Evolutionary conservation across 2,113 vertebrate genomes (phyloP).

Genomic region (Dolichotis patagonum): DNA sequence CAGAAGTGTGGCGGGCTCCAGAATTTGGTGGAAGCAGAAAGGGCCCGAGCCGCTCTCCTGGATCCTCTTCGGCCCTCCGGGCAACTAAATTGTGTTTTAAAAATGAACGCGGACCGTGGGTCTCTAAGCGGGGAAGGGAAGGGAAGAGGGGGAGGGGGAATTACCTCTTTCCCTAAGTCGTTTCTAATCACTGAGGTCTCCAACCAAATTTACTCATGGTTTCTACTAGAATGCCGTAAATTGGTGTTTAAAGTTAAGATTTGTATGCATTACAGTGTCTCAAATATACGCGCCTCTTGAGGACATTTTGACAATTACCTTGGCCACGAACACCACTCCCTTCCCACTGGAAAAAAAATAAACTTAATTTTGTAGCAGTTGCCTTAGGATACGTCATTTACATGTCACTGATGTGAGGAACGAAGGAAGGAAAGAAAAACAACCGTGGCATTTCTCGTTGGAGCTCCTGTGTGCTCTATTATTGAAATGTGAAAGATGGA

Average conservation of each 20-base stretch:
- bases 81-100: not conserved
- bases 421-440: constrained; percentile 5
- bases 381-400: constrained; percentile 50
- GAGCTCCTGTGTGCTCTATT: constrained; percentile 14
- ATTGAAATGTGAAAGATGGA: constrained; percentile 72
- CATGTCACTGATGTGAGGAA: constrained; percentile 42
- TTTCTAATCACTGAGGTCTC: constrained; percentile 44
- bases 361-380: constrained; percentile 43
- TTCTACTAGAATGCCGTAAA: constrained; percentile 33
- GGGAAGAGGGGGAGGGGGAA: not conserved
- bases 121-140: not conserved
- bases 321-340: constrained; percentile 7
- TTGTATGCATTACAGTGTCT: constrained; percentile 39
- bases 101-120: not conserved
- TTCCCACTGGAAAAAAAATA: constrained; percentile 17
- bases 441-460: constrained; percentile 37
- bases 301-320: constrained; percentile 58
- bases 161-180: not conserved
- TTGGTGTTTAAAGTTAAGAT: constrained; percentile 55
- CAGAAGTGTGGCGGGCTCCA: not conserved
- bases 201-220: constrained; percentile 29
- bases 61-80: not conserved
- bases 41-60: not conserved
- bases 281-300: constrained; percentile 38
- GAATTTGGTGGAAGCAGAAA: not conserved